Evolutionary conservation across 2,113 vertebrate species (phyloP), one percentile per base, ranked within the genome.

Genomic region (Pangasianodon gigas): DNA sequence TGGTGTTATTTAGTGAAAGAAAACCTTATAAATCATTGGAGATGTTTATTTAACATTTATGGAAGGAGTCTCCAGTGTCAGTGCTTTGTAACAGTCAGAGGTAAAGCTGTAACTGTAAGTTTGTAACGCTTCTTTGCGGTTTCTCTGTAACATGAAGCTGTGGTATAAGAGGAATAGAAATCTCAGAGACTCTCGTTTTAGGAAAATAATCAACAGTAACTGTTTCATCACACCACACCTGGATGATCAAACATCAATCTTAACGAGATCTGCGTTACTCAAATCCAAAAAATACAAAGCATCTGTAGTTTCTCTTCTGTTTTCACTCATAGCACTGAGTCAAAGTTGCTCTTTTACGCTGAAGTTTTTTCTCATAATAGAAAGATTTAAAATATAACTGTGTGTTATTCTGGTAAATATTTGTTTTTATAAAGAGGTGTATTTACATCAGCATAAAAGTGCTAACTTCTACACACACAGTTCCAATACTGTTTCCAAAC

Each of bases 361-460:
- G 75, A 79, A 29, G 10, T 29, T 65, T 18, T 16, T 7, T 1
- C 0, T 18, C 11, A 6, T 14, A 84, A 14, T 3, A 14, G 54
- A 24, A 62, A 62, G 1, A 62, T 62, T 26, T 9, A 18, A 41
- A 32, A 69, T 3, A 24, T 1, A 14, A 4, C 24, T 11, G 2
- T 65, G 8, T 9, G 14, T 69, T 69, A 16, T 32, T 69, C n/a
- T 16, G 29, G 13, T 32, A 18, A 71, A 37, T 71, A 37, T 6
- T 18, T 5, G 4, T 18, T 37, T 37, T 71, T 37, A 71, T 13
- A 8, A 26, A 24, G 58, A 62, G 58, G 7, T 67, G 29, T 4
- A 16, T 69, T 69, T 69, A 5, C 5, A 32, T 81, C 74, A 62
- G 75, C 87, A 62, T n/a, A 87, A 87, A 62, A 79, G 86, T 58